Conservation (phyloP, 2,888 invertebrate species). For the Tanytarsus gracilentus region DNA sequence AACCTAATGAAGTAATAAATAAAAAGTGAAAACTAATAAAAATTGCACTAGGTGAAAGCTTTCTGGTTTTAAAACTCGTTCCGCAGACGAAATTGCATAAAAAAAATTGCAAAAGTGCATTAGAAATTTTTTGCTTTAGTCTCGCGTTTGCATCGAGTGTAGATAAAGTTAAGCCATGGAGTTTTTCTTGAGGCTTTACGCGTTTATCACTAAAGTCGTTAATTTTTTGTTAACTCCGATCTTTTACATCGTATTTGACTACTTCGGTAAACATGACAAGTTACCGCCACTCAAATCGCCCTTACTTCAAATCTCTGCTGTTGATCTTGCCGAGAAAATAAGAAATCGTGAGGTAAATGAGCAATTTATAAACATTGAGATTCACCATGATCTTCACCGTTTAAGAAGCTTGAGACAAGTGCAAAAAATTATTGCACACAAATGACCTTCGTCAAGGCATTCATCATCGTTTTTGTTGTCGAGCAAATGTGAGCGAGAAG, state of each 20-base stretch:
- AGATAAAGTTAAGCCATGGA: conserved; percentile 5
- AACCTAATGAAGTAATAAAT: no score
- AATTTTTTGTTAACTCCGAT: not conserved
- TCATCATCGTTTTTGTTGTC: no score
- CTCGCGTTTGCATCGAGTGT: not conserved
- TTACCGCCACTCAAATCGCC: not conserved
- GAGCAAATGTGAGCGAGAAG: not conserved
- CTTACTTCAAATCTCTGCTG: conserved; percentile 39
- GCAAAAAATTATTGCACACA: no score
- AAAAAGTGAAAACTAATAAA: no score
- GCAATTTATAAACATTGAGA: not conserved
- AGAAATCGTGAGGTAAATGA: conserved; percentile 48
- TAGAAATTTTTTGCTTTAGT: not conserved
- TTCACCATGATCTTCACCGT: no score
- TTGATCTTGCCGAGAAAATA: conserved; percentile 51
- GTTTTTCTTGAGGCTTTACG: not conserved
- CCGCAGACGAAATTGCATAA: no score
- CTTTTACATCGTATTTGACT: not conserved
- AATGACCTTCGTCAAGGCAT: no score
- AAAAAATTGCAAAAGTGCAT: no score
- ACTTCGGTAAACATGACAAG: not conserved
- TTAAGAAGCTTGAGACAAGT: no score
- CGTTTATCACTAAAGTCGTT: conserved; percentile 1
- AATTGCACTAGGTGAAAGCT: no score
- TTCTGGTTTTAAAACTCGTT: no score